These are phyloP conservation scores for Phorcus lineatus DNA, from an alignment of 2,888 invertebrate species.

Conservation along the genomic window DNA sequence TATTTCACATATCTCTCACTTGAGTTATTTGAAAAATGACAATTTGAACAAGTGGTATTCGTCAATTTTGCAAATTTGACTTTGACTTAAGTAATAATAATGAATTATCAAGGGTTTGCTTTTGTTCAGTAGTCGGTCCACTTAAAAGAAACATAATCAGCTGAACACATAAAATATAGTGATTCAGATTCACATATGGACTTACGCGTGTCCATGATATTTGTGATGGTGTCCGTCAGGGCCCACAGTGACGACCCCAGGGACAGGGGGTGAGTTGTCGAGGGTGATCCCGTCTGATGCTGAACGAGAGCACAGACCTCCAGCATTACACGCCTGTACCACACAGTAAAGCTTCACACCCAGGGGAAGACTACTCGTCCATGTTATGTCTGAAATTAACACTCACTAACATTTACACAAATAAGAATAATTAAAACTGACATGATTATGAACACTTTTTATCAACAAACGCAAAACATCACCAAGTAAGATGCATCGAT, in stretches of 20 bases:
- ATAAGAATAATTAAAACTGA: neutral
- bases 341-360: constrained; percentile 46
- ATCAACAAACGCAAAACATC: no score
- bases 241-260: constrained; percentile 43
- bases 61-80: no score
- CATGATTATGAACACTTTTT: no score
- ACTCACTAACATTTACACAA: neutral
- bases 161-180: neutral
- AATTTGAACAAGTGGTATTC: no score
- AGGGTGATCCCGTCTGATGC: constrained; percentile 50
- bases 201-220: constrained; percentile 37
- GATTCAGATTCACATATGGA: neutral
- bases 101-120: no score
- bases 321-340: constrained; percentile 52
- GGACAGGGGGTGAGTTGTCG: constrained; percentile 54
- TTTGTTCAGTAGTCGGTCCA: no score
- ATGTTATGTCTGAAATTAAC: constrained; percentile 23
- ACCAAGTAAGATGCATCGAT: no score
- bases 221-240: constrained; percentile 23
- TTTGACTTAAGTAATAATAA: no score
- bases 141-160: neutral
- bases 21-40: no score
- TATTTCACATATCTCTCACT: no score
- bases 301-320: constrained; percentile 39
- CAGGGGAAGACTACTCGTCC: constrained; percentile 40